These are phyloP conservation scores for Anaspis maculata DNA, from an alignment of 2,888 invertebrate genomes.

Conservation along the genomic window DNA sequence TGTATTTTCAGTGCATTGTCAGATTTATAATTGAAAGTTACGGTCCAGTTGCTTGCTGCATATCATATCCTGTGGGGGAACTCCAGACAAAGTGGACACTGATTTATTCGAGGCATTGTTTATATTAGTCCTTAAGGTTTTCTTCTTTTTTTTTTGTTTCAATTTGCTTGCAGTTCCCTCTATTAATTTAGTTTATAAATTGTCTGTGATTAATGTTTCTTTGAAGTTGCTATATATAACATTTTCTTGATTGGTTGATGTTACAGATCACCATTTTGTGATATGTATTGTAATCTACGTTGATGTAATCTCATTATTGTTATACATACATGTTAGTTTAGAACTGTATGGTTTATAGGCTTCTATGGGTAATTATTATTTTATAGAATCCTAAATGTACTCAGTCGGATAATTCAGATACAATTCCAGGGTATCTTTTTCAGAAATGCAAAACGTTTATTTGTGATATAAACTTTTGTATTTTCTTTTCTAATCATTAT, in stretches of 20 bases:
- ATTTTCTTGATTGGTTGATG: conserved; percentile 21
- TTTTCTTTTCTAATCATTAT: too few species aligned
- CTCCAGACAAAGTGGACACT: too few species aligned
- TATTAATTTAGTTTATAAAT: conserved; percentile 21
- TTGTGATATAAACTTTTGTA: conserved; percentile 14
- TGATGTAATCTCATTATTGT: conserved; percentile 32
- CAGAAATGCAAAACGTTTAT: conserved; percentile 12
- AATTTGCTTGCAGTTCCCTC: conserved; percentile 13
- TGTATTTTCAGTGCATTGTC: too few species aligned
- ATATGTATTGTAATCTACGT: conserved; percentile 26
- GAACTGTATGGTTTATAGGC: conserved; percentile 25
- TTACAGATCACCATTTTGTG: conserved; percentile 26
- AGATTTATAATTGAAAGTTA: too few species aligned
- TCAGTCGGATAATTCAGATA: conserved; percentile 16
- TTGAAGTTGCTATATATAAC: conserved; percentile 20
- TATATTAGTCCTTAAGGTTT: too few species aligned
- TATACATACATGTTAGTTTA: conserved; percentile 28
- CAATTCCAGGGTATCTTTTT: conserved; percentile 18
- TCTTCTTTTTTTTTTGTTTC: too few species aligned
- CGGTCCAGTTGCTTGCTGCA: too few species aligned
- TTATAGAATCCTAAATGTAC: conserved; percentile 16
- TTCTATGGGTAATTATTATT: conserved; percentile 19
- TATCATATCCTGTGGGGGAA: too few species aligned
- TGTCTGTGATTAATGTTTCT: conserved; percentile 27
- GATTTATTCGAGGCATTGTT: too few species aligned